phyloP scores from a whole-genome alignment of 2,797 vertebrate genomes.

The Bovichtus diacanthus region DNA sequence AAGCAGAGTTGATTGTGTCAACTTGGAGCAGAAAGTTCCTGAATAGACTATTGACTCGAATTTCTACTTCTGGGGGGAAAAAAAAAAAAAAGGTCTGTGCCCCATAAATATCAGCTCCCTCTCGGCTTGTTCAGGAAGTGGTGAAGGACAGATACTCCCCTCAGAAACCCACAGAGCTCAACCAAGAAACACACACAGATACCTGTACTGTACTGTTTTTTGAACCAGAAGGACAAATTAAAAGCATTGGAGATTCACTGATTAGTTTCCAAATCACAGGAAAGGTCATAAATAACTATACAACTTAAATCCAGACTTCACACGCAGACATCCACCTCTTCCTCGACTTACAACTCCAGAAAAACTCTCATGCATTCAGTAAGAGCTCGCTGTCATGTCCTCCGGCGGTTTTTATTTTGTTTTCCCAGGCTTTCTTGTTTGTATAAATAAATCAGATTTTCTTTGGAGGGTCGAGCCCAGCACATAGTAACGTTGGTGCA shows the following conservation, averaged over 20 bases:
- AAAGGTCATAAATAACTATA: too few relatives aligned
- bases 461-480: slow-evolving; percentile 34
- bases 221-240: slow-evolving; percentile 1
- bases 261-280: slow-evolving; percentile 13
- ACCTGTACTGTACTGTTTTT: not conserved
- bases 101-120: slow-evolving; percentile 64
- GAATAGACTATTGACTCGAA: slow-evolving; percentile 60
- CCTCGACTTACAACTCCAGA: not conserved
- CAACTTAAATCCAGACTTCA: too few relatives aligned
- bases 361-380: slow-evolving; percentile 23
- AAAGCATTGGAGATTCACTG: not conserved
- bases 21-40: slow-evolving; percentile 35
- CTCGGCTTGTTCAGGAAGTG: slow-evolving; percentile 72
- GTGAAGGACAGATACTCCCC: slow-evolving; percentile 71
- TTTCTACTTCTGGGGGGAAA: slow-evolving; percentile 39
- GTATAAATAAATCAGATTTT: slow-evolving; percentile 64
- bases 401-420: slow-evolving; percentile 49
- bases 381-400: slow-evolving; percentile 17
- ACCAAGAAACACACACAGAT: slow-evolving; percentile 37
- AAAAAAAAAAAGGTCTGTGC: slow-evolving; percentile 27
- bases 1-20: slow-evolving; percentile 63
- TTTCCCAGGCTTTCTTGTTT: slow-evolving; percentile 57
- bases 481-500: slow-evolving; percentile 51
- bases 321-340: too few relatives aligned
- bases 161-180: slow-evolving; percentile 51